A percentile compares a stretch with the other conserved stretches of the same genome.
These are phyloP conservation scores for Drosophila truncata DNA, from an alignment of 1,140 invertebrate species.

Conservation along the genomic window DNA sequence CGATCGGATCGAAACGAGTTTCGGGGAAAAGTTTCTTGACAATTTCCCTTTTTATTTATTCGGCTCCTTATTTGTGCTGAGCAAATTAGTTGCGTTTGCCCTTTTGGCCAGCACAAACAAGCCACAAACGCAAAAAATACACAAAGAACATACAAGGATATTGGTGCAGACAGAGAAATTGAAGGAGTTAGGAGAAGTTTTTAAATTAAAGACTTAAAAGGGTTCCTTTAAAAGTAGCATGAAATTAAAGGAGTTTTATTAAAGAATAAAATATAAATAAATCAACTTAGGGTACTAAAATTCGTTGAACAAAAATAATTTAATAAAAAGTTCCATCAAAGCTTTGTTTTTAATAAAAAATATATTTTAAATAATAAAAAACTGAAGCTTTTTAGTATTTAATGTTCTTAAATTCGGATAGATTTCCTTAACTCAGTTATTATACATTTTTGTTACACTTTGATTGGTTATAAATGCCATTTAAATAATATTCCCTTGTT, in stretches of 20 bases:
- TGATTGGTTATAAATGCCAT: rapidly evolving
- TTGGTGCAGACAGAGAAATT: background rate
- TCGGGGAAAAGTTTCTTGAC: conserved; percentile 24
- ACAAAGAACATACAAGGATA: conserved; percentile 14
- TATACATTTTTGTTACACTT: too few relatives aligned
- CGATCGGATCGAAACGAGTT: conserved; percentile 27
- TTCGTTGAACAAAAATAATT: too few relatives aligned
- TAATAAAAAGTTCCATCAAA: too few relatives aligned
- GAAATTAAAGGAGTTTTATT: too few relatives aligned
- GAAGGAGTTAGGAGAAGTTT: background rate
- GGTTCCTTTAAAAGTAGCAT: too few relatives aligned
- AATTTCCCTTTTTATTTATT: conserved; percentile 42
- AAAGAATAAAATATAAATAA: too few relatives aligned
- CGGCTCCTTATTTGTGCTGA: conserved; percentile 44
- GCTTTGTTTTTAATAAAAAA: too few relatives aligned
- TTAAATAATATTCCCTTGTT: background rate
- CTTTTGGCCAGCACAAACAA: conserved; percentile 64
- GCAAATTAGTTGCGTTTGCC: conserved; percentile 67
- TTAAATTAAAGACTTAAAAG: too few relatives aligned
- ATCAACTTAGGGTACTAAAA: too few relatives aligned
- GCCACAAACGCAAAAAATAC: conserved; percentile 43
- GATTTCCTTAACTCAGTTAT: rapidly evolving
- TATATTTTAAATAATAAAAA: too few relatives aligned
- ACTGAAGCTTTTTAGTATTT: too few relatives aligned
- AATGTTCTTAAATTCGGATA: background rate